Percentiles rank a stretch among this genome's conserved stretches.
Evolutionary conservation across 2,888 invertebrate genomes (phyloP).

Genomic region (Coenonympha arcania): DNA sequence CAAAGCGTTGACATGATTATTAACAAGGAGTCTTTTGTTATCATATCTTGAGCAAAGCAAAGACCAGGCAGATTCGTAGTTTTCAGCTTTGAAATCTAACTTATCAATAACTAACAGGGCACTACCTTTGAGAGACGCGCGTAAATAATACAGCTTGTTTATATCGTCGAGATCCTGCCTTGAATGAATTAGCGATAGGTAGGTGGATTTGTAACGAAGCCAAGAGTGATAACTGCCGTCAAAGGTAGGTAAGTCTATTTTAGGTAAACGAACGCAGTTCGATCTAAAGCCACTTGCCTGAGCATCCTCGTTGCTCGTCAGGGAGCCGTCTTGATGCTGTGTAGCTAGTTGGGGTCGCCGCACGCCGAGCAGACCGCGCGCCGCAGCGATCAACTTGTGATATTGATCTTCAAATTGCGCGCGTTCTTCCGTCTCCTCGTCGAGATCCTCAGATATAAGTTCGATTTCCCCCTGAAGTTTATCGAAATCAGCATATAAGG

Average conservation of each 20-base stretch:
- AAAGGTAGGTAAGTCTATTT: constrained; percentile 23
- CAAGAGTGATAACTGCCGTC: constrained; percentile 21
- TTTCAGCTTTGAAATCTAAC: constrained; percentile 16
- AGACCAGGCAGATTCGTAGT: constrained; percentile 15
- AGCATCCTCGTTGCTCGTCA: neutral
- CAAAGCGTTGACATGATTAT: constrained; percentile 23
- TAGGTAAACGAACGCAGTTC: constrained; percentile 16
- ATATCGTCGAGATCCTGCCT: constrained; percentile 5
- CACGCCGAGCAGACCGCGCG: neutral
- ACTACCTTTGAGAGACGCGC: constrained; percentile 15
- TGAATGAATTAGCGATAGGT: neutral
- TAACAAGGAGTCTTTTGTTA: constrained; percentile 21
- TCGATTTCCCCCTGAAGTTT: constrained; percentile 21
- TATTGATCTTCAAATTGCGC: constrained; percentile 15
- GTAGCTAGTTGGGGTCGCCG: neutral
- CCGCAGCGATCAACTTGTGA: constrained; percentile 13
- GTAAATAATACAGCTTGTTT: constrained; percentile 17
- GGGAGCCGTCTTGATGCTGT: neutral
- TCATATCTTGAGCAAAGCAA: constrained; percentile 12
- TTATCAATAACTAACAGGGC: constrained; percentile 14
- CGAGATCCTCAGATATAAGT: constrained; percentile 13
- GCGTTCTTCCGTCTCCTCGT: constrained; percentile 16
- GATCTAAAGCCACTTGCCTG: neutral
- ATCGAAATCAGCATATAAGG: constrained; percentile 16
- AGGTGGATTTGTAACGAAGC: constrained; percentile 21